Evolutionary conservation across 2,797 vertebrate genomes (phyloP).

Genomic region (Knipowitschia caucasica): DNA sequence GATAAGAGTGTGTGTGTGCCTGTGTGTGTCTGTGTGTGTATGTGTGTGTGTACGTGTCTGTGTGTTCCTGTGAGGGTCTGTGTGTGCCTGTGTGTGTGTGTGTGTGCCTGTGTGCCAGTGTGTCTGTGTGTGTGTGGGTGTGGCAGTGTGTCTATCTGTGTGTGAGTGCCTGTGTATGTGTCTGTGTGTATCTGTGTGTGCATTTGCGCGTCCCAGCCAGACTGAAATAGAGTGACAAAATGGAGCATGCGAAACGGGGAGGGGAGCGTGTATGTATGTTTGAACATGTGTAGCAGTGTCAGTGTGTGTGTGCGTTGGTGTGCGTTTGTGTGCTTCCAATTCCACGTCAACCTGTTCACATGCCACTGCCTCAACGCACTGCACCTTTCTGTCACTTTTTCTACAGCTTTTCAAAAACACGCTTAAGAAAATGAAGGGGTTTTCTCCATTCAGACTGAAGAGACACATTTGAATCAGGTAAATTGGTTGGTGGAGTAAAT

Average conservation of each 20-base stretch:
- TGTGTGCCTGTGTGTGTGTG: slow-evolving; percentile 16
- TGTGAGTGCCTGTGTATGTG: too few species aligned
- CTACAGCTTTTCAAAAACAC: slow-evolving; percentile 9
- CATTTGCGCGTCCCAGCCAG: slow-evolving; percentile 12
- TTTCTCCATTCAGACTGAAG: not conserved
- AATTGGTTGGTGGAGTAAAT: not conserved
- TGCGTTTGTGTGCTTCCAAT: slow-evolving; percentile 32
- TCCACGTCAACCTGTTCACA: slow-evolving; percentile 42
- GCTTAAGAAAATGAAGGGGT: not conserved
- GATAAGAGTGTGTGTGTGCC: slow-evolving; percentile 45
- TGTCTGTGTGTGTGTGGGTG: too few species aligned
- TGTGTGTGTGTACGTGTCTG: slow-evolving; percentile 14
- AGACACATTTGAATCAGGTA: not conserved
- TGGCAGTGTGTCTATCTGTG: slow-evolving; percentile 12
- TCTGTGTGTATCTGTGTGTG: slow-evolving; percentile 4
- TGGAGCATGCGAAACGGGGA: not conserved
- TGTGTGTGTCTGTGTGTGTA: slow-evolving; percentile 15
- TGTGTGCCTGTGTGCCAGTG: slow-evolving; percentile 17
- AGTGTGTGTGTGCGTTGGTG: slow-evolving; percentile 25
- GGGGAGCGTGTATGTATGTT: slow-evolving; percentile 14
- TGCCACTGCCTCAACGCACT: slow-evolving; percentile 16
- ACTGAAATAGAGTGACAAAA: slow-evolving; percentile 20
- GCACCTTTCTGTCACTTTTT: slow-evolving; percentile 16
- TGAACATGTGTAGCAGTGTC: slow-evolving; percentile 15
- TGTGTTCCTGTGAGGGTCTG: slow-evolving; percentile 36